phyloP scores from a whole-genome alignment of 2,888 invertebrate species.

The Drosophila macrothrix region DNA sequence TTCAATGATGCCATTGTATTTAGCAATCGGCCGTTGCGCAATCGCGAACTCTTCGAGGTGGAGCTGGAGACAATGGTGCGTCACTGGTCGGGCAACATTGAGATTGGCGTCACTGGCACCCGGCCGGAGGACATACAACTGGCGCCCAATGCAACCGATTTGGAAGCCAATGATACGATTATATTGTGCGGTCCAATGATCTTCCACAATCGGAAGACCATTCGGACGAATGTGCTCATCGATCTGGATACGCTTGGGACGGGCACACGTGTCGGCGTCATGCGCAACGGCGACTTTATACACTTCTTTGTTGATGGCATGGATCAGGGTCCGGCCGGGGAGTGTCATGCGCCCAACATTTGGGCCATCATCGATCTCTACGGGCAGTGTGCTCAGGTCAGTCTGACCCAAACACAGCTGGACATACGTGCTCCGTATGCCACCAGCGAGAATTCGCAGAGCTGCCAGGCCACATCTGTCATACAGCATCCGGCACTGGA shows the following conservation, averaged over 20 bases:
- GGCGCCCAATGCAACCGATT: constrained; percentile 95
- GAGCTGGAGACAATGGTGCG: constrained; percentile 95
- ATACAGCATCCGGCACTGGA: constrained; percentile 86
- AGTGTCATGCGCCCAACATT: constrained; percentile 91
- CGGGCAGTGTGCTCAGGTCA: constrained; percentile 97
- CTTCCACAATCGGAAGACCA: constrained; percentile 94
- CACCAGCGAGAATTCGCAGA: constrained; percentile 86
- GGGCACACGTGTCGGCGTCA: constrained; percentile 93
- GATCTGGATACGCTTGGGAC: constrained; percentile 93
- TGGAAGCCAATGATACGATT: constrained; percentile 95
- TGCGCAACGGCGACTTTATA: constrained; percentile 93
- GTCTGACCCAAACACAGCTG: constrained; percentile 82
- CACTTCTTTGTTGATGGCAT: constrained; percentile 95
- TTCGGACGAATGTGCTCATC: constrained; percentile 93
- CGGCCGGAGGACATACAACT: constrained; percentile 95
- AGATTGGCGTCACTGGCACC: constrained; percentile 94
- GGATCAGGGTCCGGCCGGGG: constrained; percentile 94
- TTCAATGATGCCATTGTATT: constrained; percentile 98
- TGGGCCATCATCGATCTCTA: constrained; percentile 98
- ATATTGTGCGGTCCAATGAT: constrained; percentile 96
- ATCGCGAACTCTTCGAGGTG: constrained; percentile 96
- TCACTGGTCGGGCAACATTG: constrained; percentile 96
- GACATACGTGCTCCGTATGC: constrained; percentile 84
- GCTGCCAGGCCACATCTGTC: constrained; percentile 87
- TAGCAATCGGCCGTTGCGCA: constrained; percentile 93